These are phyloP conservation scores for Morinoia aosen DNA, from an alignment of 2,888 invertebrate species.

Conservation along the genomic window DNA sequence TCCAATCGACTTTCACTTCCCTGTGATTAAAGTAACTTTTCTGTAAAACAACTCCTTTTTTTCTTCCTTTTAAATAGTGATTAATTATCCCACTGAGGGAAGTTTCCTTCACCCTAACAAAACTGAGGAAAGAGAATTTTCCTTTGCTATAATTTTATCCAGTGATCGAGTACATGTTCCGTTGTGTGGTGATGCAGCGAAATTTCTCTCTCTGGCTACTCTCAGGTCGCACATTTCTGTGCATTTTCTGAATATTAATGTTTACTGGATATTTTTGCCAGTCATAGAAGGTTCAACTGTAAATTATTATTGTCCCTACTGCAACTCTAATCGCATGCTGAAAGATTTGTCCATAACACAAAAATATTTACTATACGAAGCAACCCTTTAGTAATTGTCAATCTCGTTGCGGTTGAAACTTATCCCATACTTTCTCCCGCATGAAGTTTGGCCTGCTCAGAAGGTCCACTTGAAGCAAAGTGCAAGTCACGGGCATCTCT, in stretches of 20 bases:
- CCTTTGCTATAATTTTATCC: not conserved
- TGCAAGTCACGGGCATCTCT: not conserved
- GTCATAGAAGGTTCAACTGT: not conserved
- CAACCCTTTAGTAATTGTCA: not conserved
- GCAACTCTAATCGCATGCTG: not conserved
- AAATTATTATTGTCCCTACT: not conserved
- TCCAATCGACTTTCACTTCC: too few species aligned
- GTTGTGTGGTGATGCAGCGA: not conserved
- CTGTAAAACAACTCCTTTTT: not conserved
- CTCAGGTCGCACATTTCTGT: not conserved
- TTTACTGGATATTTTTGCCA: not conserved
- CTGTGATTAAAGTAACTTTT: too few species aligned
- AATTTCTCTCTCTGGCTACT: not conserved
- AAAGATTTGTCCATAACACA: not conserved
- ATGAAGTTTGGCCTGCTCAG: not conserved
- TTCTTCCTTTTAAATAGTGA: not conserved
- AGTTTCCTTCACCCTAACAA: not conserved
- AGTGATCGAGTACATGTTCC: not conserved
- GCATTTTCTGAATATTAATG: not conserved
- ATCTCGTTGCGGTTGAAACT: not conserved
- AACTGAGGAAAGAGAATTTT: not conserved
- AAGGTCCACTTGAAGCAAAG: not conserved
- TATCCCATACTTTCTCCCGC: not conserved
- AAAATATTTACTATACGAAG: not conserved
- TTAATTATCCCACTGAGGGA: not conserved